Evolutionary conservation across 2,113 vertebrate genomes (phyloP).

Genomic region (Hippopotamus amphibius): DNA sequence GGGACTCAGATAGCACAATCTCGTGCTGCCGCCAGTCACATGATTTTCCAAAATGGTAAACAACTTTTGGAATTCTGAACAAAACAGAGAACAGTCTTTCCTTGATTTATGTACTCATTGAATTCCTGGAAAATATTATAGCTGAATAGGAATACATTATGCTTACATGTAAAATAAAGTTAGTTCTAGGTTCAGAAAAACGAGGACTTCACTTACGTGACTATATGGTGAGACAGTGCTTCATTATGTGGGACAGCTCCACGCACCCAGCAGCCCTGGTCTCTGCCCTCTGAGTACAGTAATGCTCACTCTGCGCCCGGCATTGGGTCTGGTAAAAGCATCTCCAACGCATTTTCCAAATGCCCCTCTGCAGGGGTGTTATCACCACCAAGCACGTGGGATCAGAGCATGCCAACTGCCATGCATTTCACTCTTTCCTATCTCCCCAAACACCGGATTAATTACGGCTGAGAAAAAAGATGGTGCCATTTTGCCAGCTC

Average conservation of each 20-base stretch:
- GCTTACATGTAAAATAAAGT: neutral
- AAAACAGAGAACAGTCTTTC: neutral
- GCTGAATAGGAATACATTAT: neutral
- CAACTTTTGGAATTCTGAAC: neutral
- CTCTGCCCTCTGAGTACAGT: neutral
- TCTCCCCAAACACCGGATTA: neutral
- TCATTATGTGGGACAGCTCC: neutral
- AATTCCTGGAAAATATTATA: neutral
- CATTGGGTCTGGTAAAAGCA: neutral
- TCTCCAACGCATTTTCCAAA: neutral
- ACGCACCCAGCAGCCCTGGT: neutral
- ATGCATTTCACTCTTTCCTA: neutral
- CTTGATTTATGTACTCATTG: neutral
- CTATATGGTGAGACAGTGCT: neutral
- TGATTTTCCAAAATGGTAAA: neutral
- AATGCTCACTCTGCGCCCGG: neutral
- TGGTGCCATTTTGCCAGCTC: neutral
- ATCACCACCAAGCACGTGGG: neutral
- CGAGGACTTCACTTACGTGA: neutral
- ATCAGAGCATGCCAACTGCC: neutral
- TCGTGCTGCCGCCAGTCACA: neutral
- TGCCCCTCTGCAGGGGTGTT: neutral
- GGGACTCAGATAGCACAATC: neutral
- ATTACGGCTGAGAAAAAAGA: neutral
- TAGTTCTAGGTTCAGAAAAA: neutral